Percentiles rank a stretch among this genome's conserved stretches.
Conservation (phyloP, 2,113 vertebrate species). For the Lanius collurio region DNA sequence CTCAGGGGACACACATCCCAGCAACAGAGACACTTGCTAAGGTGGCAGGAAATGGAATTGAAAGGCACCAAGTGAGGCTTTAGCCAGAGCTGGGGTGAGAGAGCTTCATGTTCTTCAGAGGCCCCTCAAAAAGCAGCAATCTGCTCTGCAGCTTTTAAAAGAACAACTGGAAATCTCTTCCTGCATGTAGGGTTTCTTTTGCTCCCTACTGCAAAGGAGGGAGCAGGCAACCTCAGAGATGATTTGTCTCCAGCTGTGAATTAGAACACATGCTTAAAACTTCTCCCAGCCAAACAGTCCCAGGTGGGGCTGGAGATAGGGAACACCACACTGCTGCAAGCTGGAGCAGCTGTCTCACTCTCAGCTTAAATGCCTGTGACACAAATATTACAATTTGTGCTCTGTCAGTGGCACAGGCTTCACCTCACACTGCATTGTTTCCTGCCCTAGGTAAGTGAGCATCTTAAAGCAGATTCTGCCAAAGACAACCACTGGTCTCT, state of each 20-base stretch:
- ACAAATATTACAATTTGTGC: not conserved
- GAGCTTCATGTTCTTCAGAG: not conserved
- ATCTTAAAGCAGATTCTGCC: not conserved
- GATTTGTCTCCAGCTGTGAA: not conserved
- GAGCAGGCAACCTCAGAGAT: not conserved
- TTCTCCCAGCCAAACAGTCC: not conserved
- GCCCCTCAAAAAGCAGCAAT: not conserved
- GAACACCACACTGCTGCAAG: not conserved
- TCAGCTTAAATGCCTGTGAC: not conserved
- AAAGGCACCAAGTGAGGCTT: not conserved
- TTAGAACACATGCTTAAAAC: not conserved
- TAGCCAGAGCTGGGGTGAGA: not conserved
- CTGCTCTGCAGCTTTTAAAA: not conserved
- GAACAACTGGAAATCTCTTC: not conserved
- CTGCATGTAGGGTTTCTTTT: not conserved
- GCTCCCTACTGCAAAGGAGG: not conserved
- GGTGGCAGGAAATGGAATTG: not conserved
- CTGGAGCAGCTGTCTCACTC: not conserved
- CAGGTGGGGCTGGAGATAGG: not conserved
- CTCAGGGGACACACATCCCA: not conserved
- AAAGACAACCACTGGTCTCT: slow-evolving; percentile 68
- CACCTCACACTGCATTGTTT: not conserved
- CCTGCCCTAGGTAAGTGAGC: slow-evolving; percentile 77
- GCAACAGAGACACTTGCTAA: not conserved
- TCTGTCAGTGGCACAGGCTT: not conserved